These are phyloP conservation scores for Cheirogaleus major DNA, from an alignment of 2,797 vertebrate species.

Conservation along the genomic window DNA sequence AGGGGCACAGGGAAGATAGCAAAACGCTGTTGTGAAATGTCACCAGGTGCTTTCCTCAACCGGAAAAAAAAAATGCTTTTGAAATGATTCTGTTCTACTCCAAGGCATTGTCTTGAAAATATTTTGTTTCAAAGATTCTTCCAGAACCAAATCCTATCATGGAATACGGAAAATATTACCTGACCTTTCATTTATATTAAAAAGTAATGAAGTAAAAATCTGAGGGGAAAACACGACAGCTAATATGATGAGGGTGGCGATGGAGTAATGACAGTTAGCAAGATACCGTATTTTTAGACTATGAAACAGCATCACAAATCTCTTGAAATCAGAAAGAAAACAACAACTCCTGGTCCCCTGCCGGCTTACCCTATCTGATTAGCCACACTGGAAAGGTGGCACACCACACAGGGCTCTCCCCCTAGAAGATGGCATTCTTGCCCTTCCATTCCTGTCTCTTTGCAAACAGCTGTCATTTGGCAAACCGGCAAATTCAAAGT, in stretches of 20 bases:
- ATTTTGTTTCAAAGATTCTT: slow-evolving; percentile 55
- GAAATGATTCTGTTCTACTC: slow-evolving; percentile 22
- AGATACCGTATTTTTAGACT: neutral
- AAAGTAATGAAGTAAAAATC: neutral
- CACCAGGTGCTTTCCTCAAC: neutral
- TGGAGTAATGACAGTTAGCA: neutral
- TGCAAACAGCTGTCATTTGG: neutral
- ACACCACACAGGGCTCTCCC: neutral
- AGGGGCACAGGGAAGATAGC: neutral
- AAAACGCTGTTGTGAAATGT: neutral
- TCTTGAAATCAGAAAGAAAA: neutral
- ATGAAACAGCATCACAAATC: neutral
- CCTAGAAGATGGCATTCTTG: neutral
- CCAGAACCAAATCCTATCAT: neutral
- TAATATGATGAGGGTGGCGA: neutral
- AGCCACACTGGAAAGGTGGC: neutral
- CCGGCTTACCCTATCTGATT: neutral
- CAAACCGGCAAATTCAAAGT: neutral
- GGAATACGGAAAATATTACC: slow-evolving; percentile 53
- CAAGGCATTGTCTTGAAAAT: slow-evolving; percentile 35
- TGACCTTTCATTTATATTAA: slow-evolving; percentile 53
- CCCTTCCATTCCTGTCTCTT: neutral
- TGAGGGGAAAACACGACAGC: slow-evolving; percentile 44
- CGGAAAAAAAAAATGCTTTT: slow-evolving; percentile 28
- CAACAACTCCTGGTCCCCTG: neutral